Percentiles rank a stretch among this genome's conserved stretches.
These are phyloP conservation scores for Scolopax mira DNA, from an alignment of 2,113 vertebrate genomes.

Conservation along the genomic window DNA sequence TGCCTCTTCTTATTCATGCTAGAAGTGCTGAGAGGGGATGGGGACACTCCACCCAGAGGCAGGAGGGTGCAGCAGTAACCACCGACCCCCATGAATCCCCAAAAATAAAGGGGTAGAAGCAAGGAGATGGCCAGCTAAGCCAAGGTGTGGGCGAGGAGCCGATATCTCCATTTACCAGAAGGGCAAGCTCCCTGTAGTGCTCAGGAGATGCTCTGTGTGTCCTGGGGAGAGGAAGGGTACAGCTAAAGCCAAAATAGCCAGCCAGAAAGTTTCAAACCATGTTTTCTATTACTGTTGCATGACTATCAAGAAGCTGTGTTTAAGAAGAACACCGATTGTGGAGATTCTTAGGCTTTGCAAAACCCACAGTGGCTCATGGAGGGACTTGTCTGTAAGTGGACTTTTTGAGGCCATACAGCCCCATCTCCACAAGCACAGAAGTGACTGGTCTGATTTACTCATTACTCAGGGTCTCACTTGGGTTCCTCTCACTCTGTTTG, in stretches of 20 bases:
- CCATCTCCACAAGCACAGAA: not conserved
- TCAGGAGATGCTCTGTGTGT: accelerated
- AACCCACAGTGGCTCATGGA: not conserved
- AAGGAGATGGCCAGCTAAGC: not conserved
- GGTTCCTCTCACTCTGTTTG: accelerated
- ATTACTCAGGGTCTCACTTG: accelerated
- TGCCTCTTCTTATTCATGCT: accelerated
- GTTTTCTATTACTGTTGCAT: accelerated
- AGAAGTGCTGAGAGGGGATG: not conserved
- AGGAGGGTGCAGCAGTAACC: not conserved
- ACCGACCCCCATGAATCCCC: accelerated
- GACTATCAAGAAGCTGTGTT: not conserved
- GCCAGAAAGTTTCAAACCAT: accelerated
- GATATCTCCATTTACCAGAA: accelerated
- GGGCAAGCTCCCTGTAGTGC: accelerated
- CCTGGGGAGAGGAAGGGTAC: accelerated
- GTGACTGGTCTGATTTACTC: not conserved
- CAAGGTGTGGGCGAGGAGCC: not conserved
- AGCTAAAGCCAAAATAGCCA: not conserved
- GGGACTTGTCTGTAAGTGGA: accelerated
- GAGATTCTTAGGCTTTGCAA: accelerated
- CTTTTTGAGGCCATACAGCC: not conserved
- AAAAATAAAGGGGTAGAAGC: accelerated
- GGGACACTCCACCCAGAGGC: not conserved
- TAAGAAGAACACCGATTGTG: accelerated